Conservation (phyloP, 2,888 invertebrate genomes). For the Coenonympha arcania region DNA sequence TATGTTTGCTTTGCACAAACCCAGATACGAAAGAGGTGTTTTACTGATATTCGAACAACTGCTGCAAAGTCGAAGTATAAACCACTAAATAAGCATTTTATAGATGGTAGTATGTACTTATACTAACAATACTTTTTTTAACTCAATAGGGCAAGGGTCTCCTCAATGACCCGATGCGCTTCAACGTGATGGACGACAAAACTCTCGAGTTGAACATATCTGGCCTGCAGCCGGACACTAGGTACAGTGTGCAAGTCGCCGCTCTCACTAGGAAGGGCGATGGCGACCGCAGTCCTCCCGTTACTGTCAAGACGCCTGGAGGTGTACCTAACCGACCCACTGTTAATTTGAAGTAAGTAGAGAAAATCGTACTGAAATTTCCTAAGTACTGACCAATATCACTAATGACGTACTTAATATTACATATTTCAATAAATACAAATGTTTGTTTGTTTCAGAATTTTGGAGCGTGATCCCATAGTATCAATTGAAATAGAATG, state of each 20-base stretch:
- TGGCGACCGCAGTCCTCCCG: conserved; percentile 91
- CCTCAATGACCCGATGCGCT: conserved; percentile 89
- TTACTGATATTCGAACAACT: too few species aligned
- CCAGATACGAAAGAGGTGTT: too few species aligned
- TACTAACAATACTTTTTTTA: background rate
- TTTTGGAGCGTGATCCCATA: conserved; percentile 89
- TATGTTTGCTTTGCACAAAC: too few species aligned
- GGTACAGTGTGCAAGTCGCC: conserved; percentile 94
- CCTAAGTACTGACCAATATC: background rate
- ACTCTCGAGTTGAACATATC: conserved; percentile 86
- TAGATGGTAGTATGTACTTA: too few species aligned
- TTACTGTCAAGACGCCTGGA: conserved; percentile 91
- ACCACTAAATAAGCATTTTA: too few species aligned
- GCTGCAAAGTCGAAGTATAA: too few species aligned
- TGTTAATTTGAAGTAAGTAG: conserved; percentile 82
- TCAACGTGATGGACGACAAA: conserved; percentile 86
- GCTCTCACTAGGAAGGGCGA: conserved; percentile 98
- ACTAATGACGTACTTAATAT: too few species aligned
- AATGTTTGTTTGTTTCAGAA: conserved; percentile 76
- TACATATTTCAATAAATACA: too few species aligned
- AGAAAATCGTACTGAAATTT: background rate
- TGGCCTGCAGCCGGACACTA: conserved; percentile 94
- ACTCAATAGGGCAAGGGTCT: conserved; percentile 79
- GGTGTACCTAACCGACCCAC: conserved; percentile 91
- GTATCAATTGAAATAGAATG: conserved; percentile 94